phyloP scores from a whole-genome alignment of 2,888 invertebrate genomes.

The Bombylius major region DNA sequence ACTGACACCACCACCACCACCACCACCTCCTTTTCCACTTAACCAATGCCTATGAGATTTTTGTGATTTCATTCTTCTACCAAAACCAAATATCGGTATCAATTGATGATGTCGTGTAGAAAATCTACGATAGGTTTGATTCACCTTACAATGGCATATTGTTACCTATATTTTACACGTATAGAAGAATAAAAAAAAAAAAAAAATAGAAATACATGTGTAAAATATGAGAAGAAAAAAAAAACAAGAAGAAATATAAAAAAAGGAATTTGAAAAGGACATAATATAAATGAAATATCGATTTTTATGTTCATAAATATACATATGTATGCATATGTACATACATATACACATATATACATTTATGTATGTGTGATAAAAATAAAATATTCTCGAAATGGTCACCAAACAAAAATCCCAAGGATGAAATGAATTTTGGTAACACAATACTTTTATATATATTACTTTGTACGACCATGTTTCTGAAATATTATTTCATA shows the following conservation, averaged over 20 bases:
- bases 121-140: conserved; percentile 59
- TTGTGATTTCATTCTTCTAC: conserved; percentile 31
- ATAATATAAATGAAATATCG: neutral
- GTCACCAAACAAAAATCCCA: no score
- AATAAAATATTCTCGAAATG: no score
- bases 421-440: no score
- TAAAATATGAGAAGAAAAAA: neutral
- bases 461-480: no score
- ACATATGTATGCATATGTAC: no score
- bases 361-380: no score
- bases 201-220: neutral
- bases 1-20: conserved; percentile 13
- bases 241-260: neutral
- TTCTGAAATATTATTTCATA: no score
- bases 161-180: conserved; percentile 44
- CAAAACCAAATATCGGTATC: conserved; percentile 36
- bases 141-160: conserved; percentile 65
- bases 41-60: conserved; percentile 43
- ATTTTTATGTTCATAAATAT: no score
- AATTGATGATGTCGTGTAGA: conserved; percentile 44
- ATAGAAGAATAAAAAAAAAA: neutral
- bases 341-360: no score
- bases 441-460: no score
- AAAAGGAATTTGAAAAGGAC: neutral
- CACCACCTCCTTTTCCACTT: conserved; percentile 40